A percentile compares a stretch with the other conserved stretches of the same genome.
These are phyloP conservation scores for Pipra filicauda DNA, from an alignment of 2,113 vertebrate species.

Conservation along the genomic window DNA sequence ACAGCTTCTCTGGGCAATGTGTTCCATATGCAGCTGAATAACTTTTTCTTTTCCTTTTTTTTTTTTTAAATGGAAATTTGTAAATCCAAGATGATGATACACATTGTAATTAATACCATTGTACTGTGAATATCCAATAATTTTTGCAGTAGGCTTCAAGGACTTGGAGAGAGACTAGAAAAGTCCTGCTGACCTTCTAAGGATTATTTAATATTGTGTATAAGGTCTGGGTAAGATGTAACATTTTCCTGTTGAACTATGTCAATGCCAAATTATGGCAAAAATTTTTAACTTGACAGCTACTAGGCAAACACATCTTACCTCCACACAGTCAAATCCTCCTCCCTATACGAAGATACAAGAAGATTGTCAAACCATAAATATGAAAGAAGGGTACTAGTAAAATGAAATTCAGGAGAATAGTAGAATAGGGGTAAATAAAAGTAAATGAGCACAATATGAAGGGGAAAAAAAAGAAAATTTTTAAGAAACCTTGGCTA, in stretches of 20 bases:
- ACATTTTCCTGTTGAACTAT: not conserved
- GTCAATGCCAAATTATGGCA: not conserved
- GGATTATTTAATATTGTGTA: not conserved
- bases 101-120: not conserved
- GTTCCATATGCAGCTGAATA: too few relatives aligned
- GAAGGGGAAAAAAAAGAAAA: not conserved
- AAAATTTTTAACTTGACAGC: not conserved
- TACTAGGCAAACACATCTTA: not conserved
- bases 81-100: not conserved
- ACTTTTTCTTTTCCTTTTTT: not conserved
- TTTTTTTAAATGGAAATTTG: not conserved
- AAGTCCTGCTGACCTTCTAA: not conserved
- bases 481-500: not conserved
- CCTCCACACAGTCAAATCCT: not conserved
- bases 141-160: not conserved
- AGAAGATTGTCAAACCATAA: not conserved
- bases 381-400: not conserved
- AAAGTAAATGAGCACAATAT: fast-evolving
- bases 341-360: not conserved
- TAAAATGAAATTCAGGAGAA: not conserved
- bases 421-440: not conserved
- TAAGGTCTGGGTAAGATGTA: not conserved
- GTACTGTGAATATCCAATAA: not conserved
- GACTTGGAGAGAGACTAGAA: not conserved
- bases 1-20: not conserved